These are phyloP conservation scores for Paraplagusia blochii DNA, from an alignment of 2,113 vertebrate genomes.

Conservation along the genomic window DNA sequence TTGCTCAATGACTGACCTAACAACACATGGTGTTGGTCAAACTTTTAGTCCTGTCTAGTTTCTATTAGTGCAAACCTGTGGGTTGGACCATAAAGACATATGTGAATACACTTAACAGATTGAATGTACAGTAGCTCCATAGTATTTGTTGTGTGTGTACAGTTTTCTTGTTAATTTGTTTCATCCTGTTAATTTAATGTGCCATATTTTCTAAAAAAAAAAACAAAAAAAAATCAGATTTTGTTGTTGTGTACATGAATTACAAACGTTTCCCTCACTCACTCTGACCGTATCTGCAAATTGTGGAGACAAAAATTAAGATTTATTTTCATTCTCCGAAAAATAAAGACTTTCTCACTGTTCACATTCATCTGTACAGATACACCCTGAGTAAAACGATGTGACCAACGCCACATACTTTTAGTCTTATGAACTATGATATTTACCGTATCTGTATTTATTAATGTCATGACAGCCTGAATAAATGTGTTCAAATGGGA, in stretches of 20 bases:
- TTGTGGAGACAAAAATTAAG: slow-evolving; percentile 70
- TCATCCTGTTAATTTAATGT: slow-evolving; percentile 70
- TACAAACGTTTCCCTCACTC: slow-evolving; percentile 60
- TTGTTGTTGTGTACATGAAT: slow-evolving; percentile 80
- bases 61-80: slow-evolving; percentile 8
- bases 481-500: slow-evolving; percentile 77
- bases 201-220: slow-evolving; percentile 70
- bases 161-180: slow-evolving; percentile 36
- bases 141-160: slow-evolving; percentile 55
- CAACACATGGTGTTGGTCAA: no score
- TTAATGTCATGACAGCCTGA: slow-evolving; percentile 76
- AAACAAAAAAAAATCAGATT: no score
- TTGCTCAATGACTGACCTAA: no score
- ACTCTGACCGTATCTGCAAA: slow-evolving; percentile 76
- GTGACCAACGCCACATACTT: slow-evolving; percentile 72
- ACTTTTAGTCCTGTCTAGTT: background rate
- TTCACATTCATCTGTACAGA: slow-evolving; percentile 25
- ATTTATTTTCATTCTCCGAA: slow-evolving; percentile 43
- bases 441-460: slow-evolving; percentile 73
- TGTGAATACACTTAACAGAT: slow-evolving; percentile 55
- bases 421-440: slow-evolving; percentile 51
- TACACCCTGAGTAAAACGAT: slow-evolving; percentile 68
- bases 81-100: slow-evolving; percentile 12
- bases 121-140: slow-evolving; percentile 54
- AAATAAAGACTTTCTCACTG: slow-evolving; percentile 3